A percentile compares a stretch with the other conserved stretches of the same genome.
Conservation (phyloP, 2,113 vertebrate species). For the Symphodus melops region DNA sequence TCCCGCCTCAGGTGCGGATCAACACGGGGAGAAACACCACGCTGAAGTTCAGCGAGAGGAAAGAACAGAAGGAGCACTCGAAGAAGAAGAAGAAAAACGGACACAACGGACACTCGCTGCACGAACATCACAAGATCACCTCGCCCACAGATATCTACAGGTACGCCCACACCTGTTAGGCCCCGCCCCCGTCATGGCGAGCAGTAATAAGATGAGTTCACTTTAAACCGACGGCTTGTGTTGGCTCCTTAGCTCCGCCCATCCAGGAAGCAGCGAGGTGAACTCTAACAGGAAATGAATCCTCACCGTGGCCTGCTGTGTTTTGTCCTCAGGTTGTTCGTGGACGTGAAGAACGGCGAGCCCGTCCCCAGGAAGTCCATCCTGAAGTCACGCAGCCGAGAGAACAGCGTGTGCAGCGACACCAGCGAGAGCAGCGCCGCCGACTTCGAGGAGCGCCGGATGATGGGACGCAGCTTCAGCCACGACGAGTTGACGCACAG, state of each 20-base stretch:
- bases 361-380: constrained; percentile 93
- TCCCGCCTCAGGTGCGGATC: constrained; percentile 91
- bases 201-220: too few relatives aligned
- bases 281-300: too few relatives aligned
- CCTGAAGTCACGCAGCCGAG: constrained; percentile 96
- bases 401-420: constrained; percentile 97
- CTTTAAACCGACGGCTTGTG: too few relatives aligned
- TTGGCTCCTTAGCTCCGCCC: too few relatives aligned
- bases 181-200: too few relatives aligned
- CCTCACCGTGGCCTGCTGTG: too few relatives aligned
- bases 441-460: constrained; percentile 90
- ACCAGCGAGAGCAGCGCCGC: constrained; percentile 87
- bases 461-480: constrained; percentile 83
- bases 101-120: constrained; percentile 84
- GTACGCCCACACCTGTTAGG: constrained; percentile 63
- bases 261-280: too few relatives aligned
- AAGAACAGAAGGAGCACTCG: constrained; percentile 89
- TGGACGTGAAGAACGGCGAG: constrained; percentile 95
- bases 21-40: constrained; percentile 98
- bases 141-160: constrained; percentile 95
- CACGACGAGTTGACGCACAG: constrained; percentile 82
- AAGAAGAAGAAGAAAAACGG: constrained; percentile 94
- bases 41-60: constrained; percentile 95
- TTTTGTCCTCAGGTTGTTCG: constrained; percentile 87
- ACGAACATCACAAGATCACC: constrained; percentile 88